phyloP scores from a whole-genome alignment of 2,113 vertebrate genomes.

The Phylloscopus trochiloides region DNA sequence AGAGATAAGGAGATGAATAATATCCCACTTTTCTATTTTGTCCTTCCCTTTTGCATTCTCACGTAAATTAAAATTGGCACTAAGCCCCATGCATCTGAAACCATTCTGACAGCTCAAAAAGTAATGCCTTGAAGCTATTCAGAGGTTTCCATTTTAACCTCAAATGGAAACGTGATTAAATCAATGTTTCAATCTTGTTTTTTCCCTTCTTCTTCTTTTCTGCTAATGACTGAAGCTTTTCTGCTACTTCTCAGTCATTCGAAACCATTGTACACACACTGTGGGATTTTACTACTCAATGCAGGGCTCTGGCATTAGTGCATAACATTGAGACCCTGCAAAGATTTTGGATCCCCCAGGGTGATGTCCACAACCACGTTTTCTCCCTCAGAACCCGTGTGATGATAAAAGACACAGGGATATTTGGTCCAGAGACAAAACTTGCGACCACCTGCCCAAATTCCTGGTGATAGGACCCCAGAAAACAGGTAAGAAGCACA shows the following conservation, averaged over 20 bases:
- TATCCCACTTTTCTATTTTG: conserved; percentile 1
- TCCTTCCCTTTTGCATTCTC: conserved; percentile 23
- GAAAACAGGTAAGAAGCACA: conserved; percentile 76
- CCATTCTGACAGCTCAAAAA: conserved; percentile 48
- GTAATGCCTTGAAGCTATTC: conserved; percentile 25
- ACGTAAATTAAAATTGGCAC: conserved; percentile 61
- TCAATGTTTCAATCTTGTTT: not conserved
- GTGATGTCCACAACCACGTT: not conserved
- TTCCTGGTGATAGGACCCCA: conserved; percentile 83
- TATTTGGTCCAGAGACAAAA: conserved; percentile 84
- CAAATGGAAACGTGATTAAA: conserved; percentile 19
- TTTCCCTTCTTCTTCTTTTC: not conserved
- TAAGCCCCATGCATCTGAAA: not conserved
- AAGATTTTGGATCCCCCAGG: no score
- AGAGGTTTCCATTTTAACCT: conserved; percentile 13
- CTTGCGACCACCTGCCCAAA: conserved; percentile 79
- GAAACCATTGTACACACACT: not conserved
- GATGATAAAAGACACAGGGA: conserved; percentile 82
- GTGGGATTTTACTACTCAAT: not conserved
- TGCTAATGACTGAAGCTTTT: not conserved
- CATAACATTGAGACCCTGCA: not conserved
- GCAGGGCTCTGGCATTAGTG: not conserved
- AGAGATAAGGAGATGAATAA: conserved; percentile 53
- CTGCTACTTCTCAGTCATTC: not conserved
- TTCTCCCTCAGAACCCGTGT: conserved; percentile 75